A percentile compares a stretch with the other conserved stretches of the same genome.
Evolutionary conservation across 2,888 invertebrate species (phyloP).

Genomic region (Phaonia tiefii): DNA sequence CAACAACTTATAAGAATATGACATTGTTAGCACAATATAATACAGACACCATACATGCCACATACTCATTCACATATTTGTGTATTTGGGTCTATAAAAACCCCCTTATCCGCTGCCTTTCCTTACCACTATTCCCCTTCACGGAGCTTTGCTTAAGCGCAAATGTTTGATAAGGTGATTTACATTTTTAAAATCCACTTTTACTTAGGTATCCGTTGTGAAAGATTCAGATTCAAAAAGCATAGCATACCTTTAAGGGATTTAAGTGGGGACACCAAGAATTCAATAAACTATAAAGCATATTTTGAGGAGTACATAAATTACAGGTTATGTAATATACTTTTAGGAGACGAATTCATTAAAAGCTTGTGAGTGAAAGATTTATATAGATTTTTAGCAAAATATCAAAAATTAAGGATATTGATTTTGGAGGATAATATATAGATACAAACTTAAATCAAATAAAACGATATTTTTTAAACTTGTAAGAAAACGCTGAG

Average conservation of each 20-base stretch:
- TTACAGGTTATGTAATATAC: neutral
- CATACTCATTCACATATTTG: slow-evolving; percentile 17
- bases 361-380: too few species aligned
- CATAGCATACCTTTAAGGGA: slow-evolving; percentile 19
- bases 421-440: too few species aligned
- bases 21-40: slow-evolving; percentile 63
- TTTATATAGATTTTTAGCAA: neutral
- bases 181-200: slow-evolving; percentile 36
- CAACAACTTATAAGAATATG: slow-evolving; percentile 48
- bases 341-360: slow-evolving; percentile 7
- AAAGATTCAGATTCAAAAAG: slow-evolving; percentile 18
- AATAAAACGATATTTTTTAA: too few species aligned
- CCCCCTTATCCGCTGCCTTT: too few species aligned
- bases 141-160: neutral
- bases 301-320: slow-evolving; percentile 27
- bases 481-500: too few species aligned
- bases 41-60: slow-evolving; percentile 42
- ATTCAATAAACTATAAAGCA: slow-evolving; percentile 31
- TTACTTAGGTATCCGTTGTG: neutral
- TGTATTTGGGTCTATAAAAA: slow-evolving; percentile 11
- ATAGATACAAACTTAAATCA: too few species aligned
- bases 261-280: neutral
- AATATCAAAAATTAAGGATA: neutral
- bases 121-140: too few species aligned
- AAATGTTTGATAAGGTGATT: slow-evolving; percentile 21